Evolutionary conservation across 2,113 vertebrate species (phyloP), one percentile per base, ranked within the genome.

Genomic region (Lathamus discolor): DNA sequence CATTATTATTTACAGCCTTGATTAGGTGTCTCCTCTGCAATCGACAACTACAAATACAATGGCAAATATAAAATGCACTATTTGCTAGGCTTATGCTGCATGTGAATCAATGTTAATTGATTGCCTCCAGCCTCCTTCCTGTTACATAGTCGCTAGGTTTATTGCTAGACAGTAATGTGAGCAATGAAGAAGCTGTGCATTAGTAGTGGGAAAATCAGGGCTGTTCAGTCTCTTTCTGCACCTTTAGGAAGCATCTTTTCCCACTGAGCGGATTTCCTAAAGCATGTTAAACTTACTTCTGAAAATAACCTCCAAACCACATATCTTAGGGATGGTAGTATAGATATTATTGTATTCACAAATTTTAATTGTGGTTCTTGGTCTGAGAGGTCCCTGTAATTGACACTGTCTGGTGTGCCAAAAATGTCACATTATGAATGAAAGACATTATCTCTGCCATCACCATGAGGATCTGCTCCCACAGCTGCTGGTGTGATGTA

Each of bases 401-500:
- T 66, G 59, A 3, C 27, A 28, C 11, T 25, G 14, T n/a, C 18
- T 52, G 16, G 24, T 39, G n/a, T 88, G 72, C 48, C 48, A 39
- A 72, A 83, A 63, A 13, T 1, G 1, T 49, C n/a, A 27, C 12
- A 13, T 44, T 54, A 39, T 1, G 3, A 75, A 77, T 73, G 27
- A 43, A 20, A 43, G 15, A 54, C 5, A 2, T 48, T 77, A 18
- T 19, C 29, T 83, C 33, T 24, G 17, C 14, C 35, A 70, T 6
- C 41, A 69, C 3, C 7, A 19, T 9, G 27, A 75, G 27, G 59
- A 68, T 77, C 48, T 49, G 22, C 33, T 81, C 28, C 61, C 4
- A 4, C 33, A 37, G 22, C 23, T n/a, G n/a, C 33, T 1, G 0
- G 17, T 48, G 29, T 1, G 3, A 39, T 62, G 23, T 10, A 52